Percentiles rank a stretch among this genome's conserved stretches.
Evolutionary conservation across 2,888 invertebrate species (phyloP).

Genomic region (Nezara viridula): DNA sequence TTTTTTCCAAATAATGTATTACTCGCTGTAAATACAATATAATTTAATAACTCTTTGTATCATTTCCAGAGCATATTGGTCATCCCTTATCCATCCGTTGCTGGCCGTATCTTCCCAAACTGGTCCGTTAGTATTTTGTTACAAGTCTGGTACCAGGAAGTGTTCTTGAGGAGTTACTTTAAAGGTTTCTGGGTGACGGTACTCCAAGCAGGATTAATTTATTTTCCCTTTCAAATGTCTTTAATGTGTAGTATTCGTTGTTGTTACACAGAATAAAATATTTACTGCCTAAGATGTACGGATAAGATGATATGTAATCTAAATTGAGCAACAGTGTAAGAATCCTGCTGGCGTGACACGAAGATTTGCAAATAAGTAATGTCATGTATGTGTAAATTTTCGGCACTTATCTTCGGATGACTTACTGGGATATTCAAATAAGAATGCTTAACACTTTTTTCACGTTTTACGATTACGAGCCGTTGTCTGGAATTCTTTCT

Average conservation of each 20-base stretch:
- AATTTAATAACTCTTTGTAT: too few relatives aligned
- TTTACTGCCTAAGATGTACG: not conserved
- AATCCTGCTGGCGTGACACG: not conserved
- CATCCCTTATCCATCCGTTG: too few relatives aligned
- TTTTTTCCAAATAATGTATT: too few relatives aligned
- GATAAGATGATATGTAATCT: not conserved
- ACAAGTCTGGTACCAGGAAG: too few relatives aligned
- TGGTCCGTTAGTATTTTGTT: too few relatives aligned
- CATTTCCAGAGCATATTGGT: too few relatives aligned
- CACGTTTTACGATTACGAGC: not conserved
- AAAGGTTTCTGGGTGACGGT: too few relatives aligned
- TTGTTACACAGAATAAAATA: not conserved
- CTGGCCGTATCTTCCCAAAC: too few relatives aligned
- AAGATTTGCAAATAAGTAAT: not conserved
- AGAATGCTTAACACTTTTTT: not conserved
- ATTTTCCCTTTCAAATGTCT: not conserved
- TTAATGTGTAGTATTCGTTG: not conserved
- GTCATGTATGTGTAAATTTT: conserved; percentile 6
- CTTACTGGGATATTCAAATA: not conserved
- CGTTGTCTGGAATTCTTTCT: not conserved
- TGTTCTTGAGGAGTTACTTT: too few relatives aligned
- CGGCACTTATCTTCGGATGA: not conserved
- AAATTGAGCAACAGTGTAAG: not conserved
- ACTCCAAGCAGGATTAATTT: too few relatives aligned
- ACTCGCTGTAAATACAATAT: too few relatives aligned